Conservation (phyloP, 2,113 vertebrate species). For the Burhinus oedicnemus region DNA sequence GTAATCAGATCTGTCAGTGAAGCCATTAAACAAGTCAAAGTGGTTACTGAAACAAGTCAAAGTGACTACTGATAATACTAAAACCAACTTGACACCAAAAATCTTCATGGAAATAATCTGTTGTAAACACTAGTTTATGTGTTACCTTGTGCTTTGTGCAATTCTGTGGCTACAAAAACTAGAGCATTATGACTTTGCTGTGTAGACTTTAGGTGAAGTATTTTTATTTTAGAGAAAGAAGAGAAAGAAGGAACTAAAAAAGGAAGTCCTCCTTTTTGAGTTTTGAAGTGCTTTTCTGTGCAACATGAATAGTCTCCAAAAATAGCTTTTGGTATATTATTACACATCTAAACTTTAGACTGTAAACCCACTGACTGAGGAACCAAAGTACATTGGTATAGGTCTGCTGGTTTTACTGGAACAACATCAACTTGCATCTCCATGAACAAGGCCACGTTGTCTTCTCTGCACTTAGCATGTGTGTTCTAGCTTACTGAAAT, state of each 20-base stretch:
- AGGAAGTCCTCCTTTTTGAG: not conserved
- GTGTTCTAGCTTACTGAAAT: not conserved
- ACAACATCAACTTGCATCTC: not conserved
- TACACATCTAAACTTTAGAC: not conserved
- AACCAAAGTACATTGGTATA: not conserved
- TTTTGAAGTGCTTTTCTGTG: not conserved
- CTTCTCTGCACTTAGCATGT: not conserved
- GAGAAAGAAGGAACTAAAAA: not conserved
- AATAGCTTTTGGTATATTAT: not conserved
- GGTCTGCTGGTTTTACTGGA: not conserved
- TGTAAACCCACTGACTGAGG: fast-evolving
- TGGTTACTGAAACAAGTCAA: not conserved
- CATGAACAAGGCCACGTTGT: fast-evolving
- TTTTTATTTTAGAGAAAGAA: not conserved
- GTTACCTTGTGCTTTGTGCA: not conserved
- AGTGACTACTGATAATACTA: not conserved
- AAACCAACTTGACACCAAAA: not conserved
- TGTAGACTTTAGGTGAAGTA: not conserved
- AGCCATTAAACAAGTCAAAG: not conserved
- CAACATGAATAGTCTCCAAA: not conserved
- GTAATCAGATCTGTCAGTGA: not conserved
- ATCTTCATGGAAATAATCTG: not conserved
- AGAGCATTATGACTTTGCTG: not conserved
- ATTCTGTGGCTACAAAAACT: not conserved
- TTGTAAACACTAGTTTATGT: not conserved